Conservation (phyloP, 1,140 invertebrate species). For the Homarus americanus region DNA sequence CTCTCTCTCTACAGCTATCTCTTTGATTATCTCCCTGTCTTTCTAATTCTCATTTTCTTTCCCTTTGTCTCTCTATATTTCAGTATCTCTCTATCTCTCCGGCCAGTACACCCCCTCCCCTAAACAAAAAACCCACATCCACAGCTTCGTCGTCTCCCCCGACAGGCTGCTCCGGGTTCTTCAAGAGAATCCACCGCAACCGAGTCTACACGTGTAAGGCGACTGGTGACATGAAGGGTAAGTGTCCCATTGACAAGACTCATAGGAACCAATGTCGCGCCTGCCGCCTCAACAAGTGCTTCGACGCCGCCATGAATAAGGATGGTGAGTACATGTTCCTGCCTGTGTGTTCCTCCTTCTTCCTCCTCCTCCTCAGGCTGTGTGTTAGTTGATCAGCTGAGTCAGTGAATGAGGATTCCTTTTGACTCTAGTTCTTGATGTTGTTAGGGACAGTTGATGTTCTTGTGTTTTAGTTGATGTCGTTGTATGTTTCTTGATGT, state of each 20-base stretch:
- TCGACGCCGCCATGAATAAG: constrained; percentile 98
- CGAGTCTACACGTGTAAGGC: constrained; percentile 98
- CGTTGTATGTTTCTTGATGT: too few relatives aligned
- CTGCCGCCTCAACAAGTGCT: constrained; percentile 97
- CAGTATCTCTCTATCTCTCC: background rate
- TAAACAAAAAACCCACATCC: too few relatives aligned
- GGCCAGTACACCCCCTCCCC: background rate
- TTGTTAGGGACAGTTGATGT: too few relatives aligned
- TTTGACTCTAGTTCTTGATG: too few relatives aligned
- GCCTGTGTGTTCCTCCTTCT: background rate
- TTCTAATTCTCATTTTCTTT: background rate
- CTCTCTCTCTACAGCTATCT: constrained; percentile 25
- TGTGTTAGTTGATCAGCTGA: too few relatives aligned
- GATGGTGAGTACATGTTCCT: constrained; percentile 88
- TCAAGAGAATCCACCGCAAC: constrained; percentile 97
- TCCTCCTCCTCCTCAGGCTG: too few relatives aligned
- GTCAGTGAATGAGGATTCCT: too few relatives aligned
- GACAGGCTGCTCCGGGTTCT: constrained; percentile 96
- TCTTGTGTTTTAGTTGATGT: too few relatives aligned
- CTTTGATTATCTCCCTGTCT: background rate
- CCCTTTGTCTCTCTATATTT: background rate
- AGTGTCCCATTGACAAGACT: constrained; percentile 97
- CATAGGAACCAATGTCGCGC: constrained; percentile 98
- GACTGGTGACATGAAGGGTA: constrained; percentile 93
- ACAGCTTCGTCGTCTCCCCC: background rate